Conservation (phyloP, 2,888 invertebrate species). For the Troides helena region DNA sequence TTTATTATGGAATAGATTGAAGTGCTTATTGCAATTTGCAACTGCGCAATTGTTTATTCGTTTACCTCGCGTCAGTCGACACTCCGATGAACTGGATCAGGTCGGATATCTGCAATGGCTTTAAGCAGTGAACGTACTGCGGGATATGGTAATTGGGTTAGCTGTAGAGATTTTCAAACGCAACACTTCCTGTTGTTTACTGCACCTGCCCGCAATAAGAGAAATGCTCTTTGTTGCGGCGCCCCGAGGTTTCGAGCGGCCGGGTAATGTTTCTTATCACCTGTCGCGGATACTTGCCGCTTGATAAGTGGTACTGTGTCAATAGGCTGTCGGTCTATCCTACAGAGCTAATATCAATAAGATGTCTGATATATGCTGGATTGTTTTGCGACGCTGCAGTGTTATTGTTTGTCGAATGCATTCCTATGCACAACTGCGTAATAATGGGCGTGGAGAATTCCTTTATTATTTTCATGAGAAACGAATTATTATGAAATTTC, state of each 20-base stretch:
- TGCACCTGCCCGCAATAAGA: constrained; percentile 23
- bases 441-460: constrained; percentile 14
- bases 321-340: constrained; percentile 47
- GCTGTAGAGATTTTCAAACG: constrained; percentile 18
- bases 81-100: constrained; percentile 14
- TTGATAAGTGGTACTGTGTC: constrained; percentile 46
- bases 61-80: constrained; percentile 8
- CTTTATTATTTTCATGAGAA: constrained; percentile 9
- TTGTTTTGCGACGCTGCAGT: constrained; percentile 21
- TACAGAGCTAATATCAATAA: constrained; percentile 43
- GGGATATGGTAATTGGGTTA: constrained; percentile 30
- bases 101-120: constrained; percentile 21
- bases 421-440: constrained; percentile 30
- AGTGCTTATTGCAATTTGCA: constrained; percentile 2
- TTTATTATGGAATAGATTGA: neutral
- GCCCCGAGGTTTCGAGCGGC: constrained; percentile 25
- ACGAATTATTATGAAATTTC: no score
- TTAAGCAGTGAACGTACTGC: constrained; percentile 19
- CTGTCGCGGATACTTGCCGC: constrained; percentile 33
- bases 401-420: constrained; percentile 34
- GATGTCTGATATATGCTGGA: constrained; percentile 34
- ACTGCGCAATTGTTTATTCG: constrained; percentile 14
- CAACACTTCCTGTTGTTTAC: constrained; percentile 20
- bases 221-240: constrained; percentile 31
- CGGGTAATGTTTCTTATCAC: constrained; percentile 37